Evolutionary conservation across 1,140 invertebrate species (phyloP).

Genomic region (Heliothis virescens): DNA sequence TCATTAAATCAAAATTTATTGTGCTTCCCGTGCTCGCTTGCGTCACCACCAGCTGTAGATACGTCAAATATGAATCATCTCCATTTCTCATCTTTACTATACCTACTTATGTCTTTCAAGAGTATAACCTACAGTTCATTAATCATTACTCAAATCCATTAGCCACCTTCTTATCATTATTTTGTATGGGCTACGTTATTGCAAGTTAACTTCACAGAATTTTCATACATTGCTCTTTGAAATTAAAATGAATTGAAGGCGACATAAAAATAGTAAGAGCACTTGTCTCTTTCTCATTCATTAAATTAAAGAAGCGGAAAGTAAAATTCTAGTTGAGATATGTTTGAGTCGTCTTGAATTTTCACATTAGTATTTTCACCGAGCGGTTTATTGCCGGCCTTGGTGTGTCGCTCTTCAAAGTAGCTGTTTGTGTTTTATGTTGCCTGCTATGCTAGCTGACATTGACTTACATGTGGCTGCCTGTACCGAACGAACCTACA

Average conservation of each 20-base stretch:
- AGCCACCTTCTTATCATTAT: background rate
- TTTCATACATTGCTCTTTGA: too few relatives aligned
- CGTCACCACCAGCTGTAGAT: slow-evolving; percentile 22
- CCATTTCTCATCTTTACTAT: slow-evolving; percentile 14
- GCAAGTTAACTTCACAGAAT: too few relatives aligned
- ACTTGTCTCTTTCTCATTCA: too few relatives aligned
- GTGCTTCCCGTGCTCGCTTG: background rate
- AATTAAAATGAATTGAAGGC: too few relatives aligned
- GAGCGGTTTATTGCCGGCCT: slow-evolving; percentile 35
- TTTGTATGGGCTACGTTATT: too few relatives aligned
- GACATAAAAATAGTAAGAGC: too few relatives aligned
- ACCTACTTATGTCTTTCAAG: background rate
- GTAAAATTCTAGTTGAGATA: slow-evolving; percentile 17
- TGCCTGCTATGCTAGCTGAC: slow-evolving; percentile 40
- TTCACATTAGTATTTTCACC: slow-evolving; percentile 35
- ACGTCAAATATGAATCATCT: slow-evolving; percentile 31
- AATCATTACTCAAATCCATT: too few relatives aligned
- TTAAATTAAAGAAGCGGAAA: background rate
- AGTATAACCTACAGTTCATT: background rate
- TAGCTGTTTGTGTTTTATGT: slow-evolving; percentile 48
- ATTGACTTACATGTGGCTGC: slow-evolving; percentile 43
- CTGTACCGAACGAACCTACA: background rate
- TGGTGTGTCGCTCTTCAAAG: slow-evolving; percentile 36
- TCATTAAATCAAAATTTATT: slow-evolving; percentile 7
- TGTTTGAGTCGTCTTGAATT: slow-evolving; percentile 15